Base-by-base conservation (phyloP, 2,888 invertebrate genomes). In the Xestia ashworthii region DNA sequence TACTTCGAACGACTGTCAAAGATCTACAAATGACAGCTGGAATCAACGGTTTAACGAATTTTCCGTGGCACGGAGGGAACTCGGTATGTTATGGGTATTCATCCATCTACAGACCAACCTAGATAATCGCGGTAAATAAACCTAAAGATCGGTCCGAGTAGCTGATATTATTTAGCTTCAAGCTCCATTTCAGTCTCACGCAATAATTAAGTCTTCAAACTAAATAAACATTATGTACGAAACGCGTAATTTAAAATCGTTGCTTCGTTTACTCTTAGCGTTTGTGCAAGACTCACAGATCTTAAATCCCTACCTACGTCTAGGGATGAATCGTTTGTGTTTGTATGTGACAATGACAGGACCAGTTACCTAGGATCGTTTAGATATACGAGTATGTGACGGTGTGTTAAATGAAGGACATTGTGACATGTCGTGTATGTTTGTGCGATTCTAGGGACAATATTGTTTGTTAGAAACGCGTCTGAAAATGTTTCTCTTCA, bases 301-400 rank as follows among this genome's bases (percentile, higher is more conserved):
- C 60, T n/a, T 60, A 25, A 66, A n/a, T 22, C 38, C 14, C 65
- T 50, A 73, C 14, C 65, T 50, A 73, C 32, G 71, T 68, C 19
- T 64, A 25, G 14, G 46, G 22, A 25, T 64, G 53, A 53, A 72
- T 50, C 32, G 25, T 41, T n/a, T 53, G 9, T 44, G 14, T 83
- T 38, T 16, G 38, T 32, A 48, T 25, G 3, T 50, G 14, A 50
- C 53, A 4, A 53, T 53, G 22, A 53, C 22, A 53, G 6, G 12
- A 50, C 3, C 25, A 48, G 25, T 38, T 9, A 66, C 12, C 9
- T 46, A 66, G 25, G 46, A 44, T n/a, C 5, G 4, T 65, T 65
- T 46, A 5, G 32, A 12, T 32, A 14, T 5, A 14, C n/a, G 32
- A 8, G 19, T 19, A 22, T 5, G 16, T 25, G 77, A 14, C 11